Evolutionary conservation across 2,888 invertebrate genomes (phyloP).

Genomic region (Drosophila nr. perissopoda): DNA sequence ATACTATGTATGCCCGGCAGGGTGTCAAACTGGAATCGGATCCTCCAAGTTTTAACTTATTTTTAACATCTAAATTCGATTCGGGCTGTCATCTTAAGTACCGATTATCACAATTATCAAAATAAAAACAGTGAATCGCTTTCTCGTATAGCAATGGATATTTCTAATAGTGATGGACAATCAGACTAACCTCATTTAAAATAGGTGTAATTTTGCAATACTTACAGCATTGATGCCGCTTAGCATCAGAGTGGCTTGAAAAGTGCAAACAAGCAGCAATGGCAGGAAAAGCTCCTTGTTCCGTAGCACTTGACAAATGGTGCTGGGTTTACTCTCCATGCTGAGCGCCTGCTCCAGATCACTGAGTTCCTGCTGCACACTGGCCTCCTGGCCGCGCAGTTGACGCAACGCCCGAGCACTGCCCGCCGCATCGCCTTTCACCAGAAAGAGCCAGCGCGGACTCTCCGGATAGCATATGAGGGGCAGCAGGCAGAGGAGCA

Average conservation of each 20-base stretch:
- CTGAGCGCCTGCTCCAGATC: slow-evolving; percentile 86
- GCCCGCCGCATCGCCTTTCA: slow-evolving; percentile 87
- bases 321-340: slow-evolving; percentile 83
- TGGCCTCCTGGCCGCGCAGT: slow-evolving; percentile 53
- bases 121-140: neutral
- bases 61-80: neutral
- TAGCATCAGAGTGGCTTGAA: slow-evolving; percentile 91
- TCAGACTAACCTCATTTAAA: no score
- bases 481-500: slow-evolving; percentile 88
- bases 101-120: neutral
- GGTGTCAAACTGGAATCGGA: neutral
- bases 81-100: neutral
- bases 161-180: no score
- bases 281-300: slow-evolving; percentile 88
- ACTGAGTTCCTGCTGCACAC: slow-evolving; percentile 87
- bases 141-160: no score
- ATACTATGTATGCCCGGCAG: neutral
- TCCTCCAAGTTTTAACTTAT: neutral
- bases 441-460: slow-evolving; percentile 92
- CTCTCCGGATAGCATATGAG: slow-evolving; percentile 92
- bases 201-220: no score
- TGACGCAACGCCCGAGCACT: slow-evolving; percentile 84
- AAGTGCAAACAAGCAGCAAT: slow-evolving; percentile 89
- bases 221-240: slow-evolving; percentile 95
- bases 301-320: slow-evolving; percentile 87